Base-by-base conservation (phyloP, 2,113 vertebrate genomes). In the Phalacrocorax carbo region DNA sequence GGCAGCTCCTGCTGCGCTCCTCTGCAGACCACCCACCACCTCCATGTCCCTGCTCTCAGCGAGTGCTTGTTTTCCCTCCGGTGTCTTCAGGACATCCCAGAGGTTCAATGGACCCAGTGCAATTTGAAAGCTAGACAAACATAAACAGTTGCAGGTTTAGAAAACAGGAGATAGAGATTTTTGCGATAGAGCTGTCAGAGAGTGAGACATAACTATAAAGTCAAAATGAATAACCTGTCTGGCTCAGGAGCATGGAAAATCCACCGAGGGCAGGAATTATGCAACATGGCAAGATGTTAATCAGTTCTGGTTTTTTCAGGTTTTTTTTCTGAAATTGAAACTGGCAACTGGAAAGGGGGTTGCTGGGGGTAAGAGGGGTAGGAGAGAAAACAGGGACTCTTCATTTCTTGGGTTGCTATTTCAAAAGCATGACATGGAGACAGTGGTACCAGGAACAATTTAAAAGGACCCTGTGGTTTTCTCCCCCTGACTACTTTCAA, bases 151-250 rank as follows among this genome's bases (percentile, higher is more conserved):
- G 71, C 82, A 82, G 82, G 60, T 86, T 85, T 65, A 76, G 79
- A 71, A 73, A 93, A 82, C 4, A 26, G 17, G 54, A 73, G 93
- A 64, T 51, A 73, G 64, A 77, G 77, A 72, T 92, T 65, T 65
- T 11, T 87, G 70, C 2, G 55, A 88, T 40, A 84, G 93, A 95
- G 72, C 44, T 82, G 84, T 90, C 3, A 11, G 70, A 55, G 38
- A 78, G 52, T 1, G 6, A 96, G 88, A 85, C 49, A 5, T 9
- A 92, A 68, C 72, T 81, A 38, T 61, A 22, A 80, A 82, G 65
- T 76, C 70, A 55, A 79, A 94, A 68, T 76, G 69, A 82, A 68
- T 82, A 97, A 91, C 83, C 95, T 87, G 69, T 52, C 94, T 95
- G 77, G 73, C 77, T 61, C 0, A 0, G 40, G 65, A 96, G 34